A percentile compares a stretch with the other conserved stretches of the same genome.
phyloP scores from a whole-genome alignment of 2,113 vertebrate species.

The Plotosus lineatus region DNA sequence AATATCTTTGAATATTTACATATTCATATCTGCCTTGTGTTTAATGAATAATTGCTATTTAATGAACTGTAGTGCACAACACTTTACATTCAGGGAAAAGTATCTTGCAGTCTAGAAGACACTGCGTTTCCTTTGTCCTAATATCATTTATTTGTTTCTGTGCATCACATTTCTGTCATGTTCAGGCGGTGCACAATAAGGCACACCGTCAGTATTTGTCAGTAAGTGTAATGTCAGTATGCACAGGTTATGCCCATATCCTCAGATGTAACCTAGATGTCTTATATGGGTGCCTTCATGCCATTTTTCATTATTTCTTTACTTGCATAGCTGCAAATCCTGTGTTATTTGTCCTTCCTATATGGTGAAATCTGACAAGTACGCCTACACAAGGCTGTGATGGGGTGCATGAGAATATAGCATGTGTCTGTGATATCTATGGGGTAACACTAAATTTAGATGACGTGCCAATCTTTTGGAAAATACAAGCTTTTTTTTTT shows the following conservation, averaged over 20 bases:
- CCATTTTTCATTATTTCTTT: slow-evolving; percentile 15
- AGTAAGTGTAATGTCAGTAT: slow-evolving; percentile 5
- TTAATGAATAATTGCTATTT: too few relatives aligned
- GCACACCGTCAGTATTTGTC: background rate
- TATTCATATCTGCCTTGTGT: too few relatives aligned
- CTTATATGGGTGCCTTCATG: background rate
- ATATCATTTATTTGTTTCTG: slow-evolving; percentile 11
- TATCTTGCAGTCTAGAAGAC: background rate
- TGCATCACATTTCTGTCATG: slow-evolving; percentile 24
- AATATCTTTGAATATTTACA: too few relatives aligned
- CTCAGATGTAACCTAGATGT: background rate
- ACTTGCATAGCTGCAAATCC: slow-evolving; percentile 17
- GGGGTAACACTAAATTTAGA: slow-evolving; percentile 49
- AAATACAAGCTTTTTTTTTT: slow-evolving; percentile 31
- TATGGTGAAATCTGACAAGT: slow-evolving; percentile 38
- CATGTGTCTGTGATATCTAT: slow-evolving; percentile 30
- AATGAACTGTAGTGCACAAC: background rate
- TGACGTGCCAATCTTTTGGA: slow-evolving; percentile 45
- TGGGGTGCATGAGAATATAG: slow-evolving; percentile 26
- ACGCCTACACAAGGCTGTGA: slow-evolving; percentile 7
- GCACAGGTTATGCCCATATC: background rate
- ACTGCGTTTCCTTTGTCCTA: background rate
- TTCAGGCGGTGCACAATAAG: slow-evolving; percentile 5
- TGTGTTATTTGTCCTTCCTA: slow-evolving; percentile 28
- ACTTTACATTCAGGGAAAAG: background rate